These are phyloP conservation scores for Polymixis flavicincta DNA, from an alignment of 2,888 invertebrate species.

Conservation along the genomic window DNA sequence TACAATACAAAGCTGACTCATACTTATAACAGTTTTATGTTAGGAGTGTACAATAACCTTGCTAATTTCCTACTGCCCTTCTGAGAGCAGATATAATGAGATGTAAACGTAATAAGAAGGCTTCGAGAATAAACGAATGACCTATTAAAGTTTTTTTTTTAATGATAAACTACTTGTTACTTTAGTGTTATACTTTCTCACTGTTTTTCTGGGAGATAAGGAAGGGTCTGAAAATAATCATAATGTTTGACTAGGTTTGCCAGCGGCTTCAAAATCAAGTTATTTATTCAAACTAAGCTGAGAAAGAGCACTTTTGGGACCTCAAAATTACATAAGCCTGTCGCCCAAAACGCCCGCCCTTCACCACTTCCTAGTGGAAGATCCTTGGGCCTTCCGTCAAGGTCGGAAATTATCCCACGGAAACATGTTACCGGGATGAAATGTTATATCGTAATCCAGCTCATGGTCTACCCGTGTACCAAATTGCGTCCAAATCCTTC, in stretches of 20 bases:
- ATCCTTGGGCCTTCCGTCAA: too few relatives aligned
- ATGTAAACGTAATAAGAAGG: slow-evolving; percentile 21
- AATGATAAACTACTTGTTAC: neutral
- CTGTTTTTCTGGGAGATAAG: neutral
- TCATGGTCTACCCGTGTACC: neutral
- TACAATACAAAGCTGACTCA: slow-evolving; percentile 44
- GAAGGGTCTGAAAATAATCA: neutral
- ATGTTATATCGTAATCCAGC: neutral
- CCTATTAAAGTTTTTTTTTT: slow-evolving; percentile 33
- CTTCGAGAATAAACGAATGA: slow-evolving; percentile 32
- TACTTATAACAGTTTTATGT: slow-evolving; percentile 27
- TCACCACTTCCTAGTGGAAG: too few relatives aligned
- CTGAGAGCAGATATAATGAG: slow-evolving; percentile 43
- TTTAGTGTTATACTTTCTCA: neutral
- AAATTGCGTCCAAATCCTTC: neutral
- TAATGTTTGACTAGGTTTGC: neutral
- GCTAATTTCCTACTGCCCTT: slow-evolving; percentile 51
- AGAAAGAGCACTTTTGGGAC: too few relatives aligned
- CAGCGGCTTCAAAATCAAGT: neutral
- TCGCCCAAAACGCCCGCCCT: too few relatives aligned
- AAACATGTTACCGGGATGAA: neutral
- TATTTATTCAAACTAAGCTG: too few relatives aligned
- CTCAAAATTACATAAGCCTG: too few relatives aligned
- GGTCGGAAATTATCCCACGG: too few relatives aligned
- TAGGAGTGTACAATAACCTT: slow-evolving; percentile 38